These are phyloP conservation scores for Dicerorhinus sumatrensis DNA, from an alignment of 2,113 vertebrate species.

Conservation along the genomic window DNA sequence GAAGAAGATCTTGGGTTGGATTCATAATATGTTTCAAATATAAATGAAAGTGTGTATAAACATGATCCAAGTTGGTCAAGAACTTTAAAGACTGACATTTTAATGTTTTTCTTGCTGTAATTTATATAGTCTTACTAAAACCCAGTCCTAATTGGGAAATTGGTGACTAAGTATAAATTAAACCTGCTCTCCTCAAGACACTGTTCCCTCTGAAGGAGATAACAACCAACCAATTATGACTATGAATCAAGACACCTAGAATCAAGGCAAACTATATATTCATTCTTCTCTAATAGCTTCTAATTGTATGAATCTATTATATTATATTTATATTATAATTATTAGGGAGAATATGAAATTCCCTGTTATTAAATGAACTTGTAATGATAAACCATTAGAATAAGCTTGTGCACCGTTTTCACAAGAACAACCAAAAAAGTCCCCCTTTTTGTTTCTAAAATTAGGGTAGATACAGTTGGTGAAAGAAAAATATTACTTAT, in stretches of 20 bases:
- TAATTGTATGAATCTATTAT: not conserved
- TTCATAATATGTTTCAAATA: not conserved
- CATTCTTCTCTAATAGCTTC: not conserved
- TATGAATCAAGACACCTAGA: not conserved
- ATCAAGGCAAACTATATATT: not conserved
- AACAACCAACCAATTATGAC: not conserved
- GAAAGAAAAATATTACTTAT: not conserved
- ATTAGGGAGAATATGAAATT: not conserved
- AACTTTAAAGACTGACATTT: not conserved
- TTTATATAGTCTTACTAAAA: not conserved
- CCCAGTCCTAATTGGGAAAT: not conserved
- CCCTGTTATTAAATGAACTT: not conserved
- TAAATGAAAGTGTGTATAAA: not conserved
- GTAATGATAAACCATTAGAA: not conserved
- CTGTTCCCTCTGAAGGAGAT: not conserved
- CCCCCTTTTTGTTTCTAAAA: not conserved
- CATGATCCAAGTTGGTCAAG: not conserved
- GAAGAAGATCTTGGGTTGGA: not conserved
- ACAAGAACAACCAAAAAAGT: not conserved
- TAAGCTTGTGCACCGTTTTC: not conserved
- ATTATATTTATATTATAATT: not conserved
- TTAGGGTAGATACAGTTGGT: not conserved
- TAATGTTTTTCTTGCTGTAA: not conserved
- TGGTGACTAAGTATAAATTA: not conserved
- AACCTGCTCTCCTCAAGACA: not conserved